phyloP scores from a whole-genome alignment of 2,888 invertebrate species.

The Scaptomyza polygonia region DNA sequence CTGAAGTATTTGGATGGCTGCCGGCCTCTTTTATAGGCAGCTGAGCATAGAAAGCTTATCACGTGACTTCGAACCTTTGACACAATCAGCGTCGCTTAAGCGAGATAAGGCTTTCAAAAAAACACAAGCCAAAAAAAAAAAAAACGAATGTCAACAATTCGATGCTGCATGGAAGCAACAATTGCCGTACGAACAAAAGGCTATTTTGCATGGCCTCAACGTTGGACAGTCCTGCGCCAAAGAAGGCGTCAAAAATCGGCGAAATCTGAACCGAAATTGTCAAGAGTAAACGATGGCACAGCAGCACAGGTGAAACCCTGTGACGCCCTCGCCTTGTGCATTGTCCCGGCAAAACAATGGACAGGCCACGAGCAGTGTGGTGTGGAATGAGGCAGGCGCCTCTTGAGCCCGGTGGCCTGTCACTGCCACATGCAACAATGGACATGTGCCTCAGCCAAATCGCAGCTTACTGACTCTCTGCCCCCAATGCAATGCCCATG shows the following conservation, averaged over 20 bases:
- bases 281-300: conserved; percentile 38
- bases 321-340: conserved; percentile 31
- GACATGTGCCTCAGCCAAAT: conserved; percentile 37
- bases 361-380: conserved; percentile 15
- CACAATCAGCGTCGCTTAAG: conserved; percentile 59
- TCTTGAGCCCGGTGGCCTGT: conserved; percentile 44
- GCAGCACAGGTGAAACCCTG: conserved; percentile 24
- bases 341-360: conserved; percentile 70
- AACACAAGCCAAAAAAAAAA: too few species aligned
- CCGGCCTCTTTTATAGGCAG: conserved; percentile 57
- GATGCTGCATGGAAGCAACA: conserved; percentile 21
- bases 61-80: conserved; percentile 56
- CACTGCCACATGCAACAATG: conserved; percentile 67
- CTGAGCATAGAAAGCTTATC: conserved; percentile 44
- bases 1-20: conserved; percentile 40
- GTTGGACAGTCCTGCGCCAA: conserved; percentile 28
- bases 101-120: conserved; percentile 47
- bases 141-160: too few species aligned
- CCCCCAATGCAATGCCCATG: conserved; percentile 34
- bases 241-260: conserved; percentile 66
- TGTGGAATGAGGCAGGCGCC: conserved; percentile 41
- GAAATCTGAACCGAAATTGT: conserved; percentile 59
- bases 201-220: conserved; percentile 39
- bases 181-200: conserved; percentile 59
- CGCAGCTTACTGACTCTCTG: neutral